Evolutionary conservation across 1,140 invertebrate genomes (phyloP), one percentile per base, ranked within the genome.

Genomic region (Drosophila bipectinata): DNA sequence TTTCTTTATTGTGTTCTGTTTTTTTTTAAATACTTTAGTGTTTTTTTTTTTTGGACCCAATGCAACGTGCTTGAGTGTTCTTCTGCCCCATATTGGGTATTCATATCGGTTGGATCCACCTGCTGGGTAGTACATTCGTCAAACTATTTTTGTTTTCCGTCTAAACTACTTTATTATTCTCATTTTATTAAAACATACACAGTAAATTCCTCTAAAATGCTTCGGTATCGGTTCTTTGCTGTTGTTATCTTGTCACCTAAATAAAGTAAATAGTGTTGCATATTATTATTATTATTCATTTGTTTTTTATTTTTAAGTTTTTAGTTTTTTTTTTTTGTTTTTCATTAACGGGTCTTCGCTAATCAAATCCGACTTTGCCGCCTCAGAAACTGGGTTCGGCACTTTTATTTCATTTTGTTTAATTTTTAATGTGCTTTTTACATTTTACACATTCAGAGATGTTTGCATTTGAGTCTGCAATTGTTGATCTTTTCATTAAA

Each of bases 161-260:
- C 76, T 79, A 51, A 32, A 44, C 71, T 78, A 79, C 48, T 67
- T 67, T 71, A 63, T 75, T 64, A 28, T 72, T 72, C 64, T 49
- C 76, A 64, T 84, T 37, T 37, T 68, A 67, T 69, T 71, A 71
- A 83, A 83, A 83, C 79, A 83, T 83, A 75, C 71, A 75, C 71
- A 74, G 82, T 87, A 87, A 87, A 87, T 87, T 87, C 78, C 78
- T 87, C 82, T 87, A 87, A 87, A 87, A 87, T 87, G 82, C 82
- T 81, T 87, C 60, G 72, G 81, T 85, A 87, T 81, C 74, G 56
- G 75, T 56, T 49, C 63, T 56, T 80, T 81, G 14, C 63, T 69
- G 45, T 68, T 78, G 59, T 44, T 44, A 15, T 81, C 64, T 87
- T 85, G 82, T 87, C 82, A 80, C 82, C 82, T 85, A 85, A 72